These are phyloP conservation scores for Thymelicus lineola DNA, from an alignment of 2,888 invertebrate genomes.

Conservation along the genomic window DNA sequence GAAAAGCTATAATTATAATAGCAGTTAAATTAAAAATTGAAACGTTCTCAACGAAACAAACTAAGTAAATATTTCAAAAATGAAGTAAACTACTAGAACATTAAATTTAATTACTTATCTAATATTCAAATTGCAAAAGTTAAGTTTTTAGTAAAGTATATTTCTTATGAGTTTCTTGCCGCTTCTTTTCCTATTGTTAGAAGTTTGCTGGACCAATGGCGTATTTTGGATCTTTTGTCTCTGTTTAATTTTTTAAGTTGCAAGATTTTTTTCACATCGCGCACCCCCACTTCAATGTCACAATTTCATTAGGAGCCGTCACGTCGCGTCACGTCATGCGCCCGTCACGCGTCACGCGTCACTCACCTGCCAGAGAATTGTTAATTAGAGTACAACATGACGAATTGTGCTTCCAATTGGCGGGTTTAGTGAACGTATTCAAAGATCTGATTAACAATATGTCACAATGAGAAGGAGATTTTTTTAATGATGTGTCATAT, in stretches of 20 bases:
- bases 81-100: no score
- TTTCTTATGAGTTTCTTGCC: no score
- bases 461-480: background rate
- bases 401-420: constrained; percentile 39
- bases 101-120: no score
- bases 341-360: constrained; percentile 52
- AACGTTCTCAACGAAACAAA: no score
- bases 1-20: no score
- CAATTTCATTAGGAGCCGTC: constrained; percentile 72
- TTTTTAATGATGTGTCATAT: background rate
- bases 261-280: constrained; percentile 5
- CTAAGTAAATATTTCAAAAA: no score
- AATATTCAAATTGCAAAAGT: no score
- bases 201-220: no score
- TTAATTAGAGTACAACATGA: constrained; percentile 78
- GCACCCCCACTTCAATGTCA: constrained; percentile 57
- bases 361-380: constrained; percentile 73
- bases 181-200: no score
- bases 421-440: background rate
- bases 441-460: background rate
- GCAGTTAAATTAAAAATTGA: no score
- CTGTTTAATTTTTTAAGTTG: constrained; percentile 9
- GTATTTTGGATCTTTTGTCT: no score
- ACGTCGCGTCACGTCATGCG: constrained; percentile 54
- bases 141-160: no score